Base-by-base conservation (phyloP, 92 coral and sea anemone genomes). In the Actinostola sp. region DNA sequence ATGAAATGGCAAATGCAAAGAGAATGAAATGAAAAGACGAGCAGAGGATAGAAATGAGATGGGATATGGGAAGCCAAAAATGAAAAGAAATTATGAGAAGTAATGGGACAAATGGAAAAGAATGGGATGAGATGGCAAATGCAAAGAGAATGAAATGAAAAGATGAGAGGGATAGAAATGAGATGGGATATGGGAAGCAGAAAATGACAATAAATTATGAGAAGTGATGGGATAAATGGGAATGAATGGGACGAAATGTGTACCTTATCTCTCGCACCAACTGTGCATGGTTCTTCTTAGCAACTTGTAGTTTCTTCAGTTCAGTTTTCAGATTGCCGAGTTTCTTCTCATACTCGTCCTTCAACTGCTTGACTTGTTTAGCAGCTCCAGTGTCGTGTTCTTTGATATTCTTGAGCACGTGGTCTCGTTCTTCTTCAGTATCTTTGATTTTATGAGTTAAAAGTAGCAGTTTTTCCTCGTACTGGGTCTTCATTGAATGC, bases 351-450 rank as follows among this genome's bases (percentile, higher is more conserved):
- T 88, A 94, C 17, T 92, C 83, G 9, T 69, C 72, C 41, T 89
- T 89, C 43, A 94, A 63, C 33, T 94, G 82, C 23, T 85, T 80
- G 26, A 84, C 79, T 67, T 87, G 79, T 61, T 90, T 89, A 2
- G 82, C 65, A 7, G 98, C 85, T 46, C 88, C 89, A 5, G 84
- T 77, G 45, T 91, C 94, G 35, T 94, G 92, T 50, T 84, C 77
- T 58, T 77, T 89, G 56, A 91, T 58, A 62, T 82, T 91, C 61
- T 86, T 70, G 30, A 91, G 71, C 26, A 86, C 92, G 1, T 83
- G 90, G 69, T 94, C 98, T 46, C 98, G 70, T 78, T 94, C 98
- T 8, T 73, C 82, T 68, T 94, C 97, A 14, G 98, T 94, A 56
- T 94, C 98, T 57, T 77, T 85, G 80, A 94, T 94, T 72, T 91